phyloP scores from a whole-genome alignment of 2,797 vertebrate species.

The Lagocephalus sceleratus region DNA sequence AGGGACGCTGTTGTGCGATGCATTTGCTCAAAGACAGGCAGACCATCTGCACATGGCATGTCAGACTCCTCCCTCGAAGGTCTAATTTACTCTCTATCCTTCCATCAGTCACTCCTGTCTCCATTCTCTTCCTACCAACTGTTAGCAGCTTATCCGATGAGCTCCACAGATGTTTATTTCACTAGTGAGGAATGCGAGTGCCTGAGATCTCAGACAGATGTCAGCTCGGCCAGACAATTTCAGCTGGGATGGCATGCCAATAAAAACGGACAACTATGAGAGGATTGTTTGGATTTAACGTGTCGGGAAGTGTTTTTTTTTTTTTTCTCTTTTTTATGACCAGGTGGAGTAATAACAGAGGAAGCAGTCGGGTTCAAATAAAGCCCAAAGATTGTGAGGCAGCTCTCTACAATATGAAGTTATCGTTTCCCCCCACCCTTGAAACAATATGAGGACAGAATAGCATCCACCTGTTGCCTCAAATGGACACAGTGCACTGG shows the following conservation, averaged over 20 bases:
- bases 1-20: conserved; percentile 56
- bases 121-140: conserved; percentile 26
- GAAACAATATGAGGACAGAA: neutral
- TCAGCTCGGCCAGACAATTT: conserved; percentile 33
- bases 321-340: neutral
- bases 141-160: conserved; percentile 41
- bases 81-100: conserved; percentile 54
- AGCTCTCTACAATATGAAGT: conserved; percentile 1
- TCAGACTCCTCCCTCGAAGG: conserved; percentile 47
- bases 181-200: conserved; percentile 49
- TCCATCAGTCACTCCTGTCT: conserved; percentile 37
- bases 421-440: neutral
- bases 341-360: conserved; percentile 4
- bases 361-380: conserved; percentile 1
- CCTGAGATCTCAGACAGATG: conserved; percentile 39
- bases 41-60: conserved; percentile 50
- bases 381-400: neutral
- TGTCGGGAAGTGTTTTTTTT: conserved; percentile 12
- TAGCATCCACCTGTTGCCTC: no score
- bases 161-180: conserved; percentile 57
- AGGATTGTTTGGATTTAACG: conserved; percentile 13
- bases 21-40: conserved; percentile 51
- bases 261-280: conserved; percentile 15
- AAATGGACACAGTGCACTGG: no score
- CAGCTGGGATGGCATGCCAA: conserved; percentile 28